A percentile compares a stretch with the other conserved stretches of the same genome.
phyloP scores from a whole-genome alignment of 2,797 vertebrate species.

The Stomatorhinus walkeri region DNA sequence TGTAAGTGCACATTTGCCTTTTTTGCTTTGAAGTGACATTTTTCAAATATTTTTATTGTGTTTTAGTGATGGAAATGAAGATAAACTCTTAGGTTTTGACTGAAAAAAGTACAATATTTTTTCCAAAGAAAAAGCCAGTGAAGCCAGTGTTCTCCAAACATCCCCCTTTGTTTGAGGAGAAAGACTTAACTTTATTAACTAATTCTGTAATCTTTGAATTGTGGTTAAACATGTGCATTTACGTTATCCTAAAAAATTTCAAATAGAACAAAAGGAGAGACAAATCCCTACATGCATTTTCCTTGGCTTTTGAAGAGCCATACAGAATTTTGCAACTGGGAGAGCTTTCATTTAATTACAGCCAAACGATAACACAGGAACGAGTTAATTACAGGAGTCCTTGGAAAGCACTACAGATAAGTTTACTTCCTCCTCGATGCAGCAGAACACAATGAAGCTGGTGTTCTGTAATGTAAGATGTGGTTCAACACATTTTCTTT shows the following conservation, averaged over 20 bases:
- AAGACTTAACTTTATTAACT: slow-evolving; percentile 17
- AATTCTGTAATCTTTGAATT: background rate
- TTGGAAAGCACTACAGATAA: background rate
- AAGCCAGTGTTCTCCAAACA: slow-evolving; percentile 20
- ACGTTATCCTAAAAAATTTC: background rate
- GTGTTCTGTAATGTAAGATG: background rate
- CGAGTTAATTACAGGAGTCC: background rate
- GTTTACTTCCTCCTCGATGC: background rate
- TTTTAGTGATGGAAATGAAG: slow-evolving; percentile 16
- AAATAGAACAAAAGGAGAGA: background rate
- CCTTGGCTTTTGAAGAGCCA: slow-evolving; percentile 20
- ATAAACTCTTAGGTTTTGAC: background rate
- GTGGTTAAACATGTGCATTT: background rate
- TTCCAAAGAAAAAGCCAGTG: slow-evolving; percentile 4
- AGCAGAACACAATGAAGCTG: background rate
- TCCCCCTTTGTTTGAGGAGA: slow-evolving; percentile 2
- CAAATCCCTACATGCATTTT: slow-evolving; percentile 7
- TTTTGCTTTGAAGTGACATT: slow-evolving; percentile 2
- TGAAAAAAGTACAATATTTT: slow-evolving; percentile 21
- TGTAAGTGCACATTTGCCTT: background rate
- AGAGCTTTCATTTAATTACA: slow-evolving; percentile 8
- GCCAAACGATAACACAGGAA: background rate
- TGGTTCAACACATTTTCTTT: background rate
- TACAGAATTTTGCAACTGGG: background rate
- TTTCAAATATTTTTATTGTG: slow-evolving; percentile 14